phyloP scores from a whole-genome alignment of 37 sponge, comb jelly and placozoan genomes.

The Oscarella lobularis region DNA sequence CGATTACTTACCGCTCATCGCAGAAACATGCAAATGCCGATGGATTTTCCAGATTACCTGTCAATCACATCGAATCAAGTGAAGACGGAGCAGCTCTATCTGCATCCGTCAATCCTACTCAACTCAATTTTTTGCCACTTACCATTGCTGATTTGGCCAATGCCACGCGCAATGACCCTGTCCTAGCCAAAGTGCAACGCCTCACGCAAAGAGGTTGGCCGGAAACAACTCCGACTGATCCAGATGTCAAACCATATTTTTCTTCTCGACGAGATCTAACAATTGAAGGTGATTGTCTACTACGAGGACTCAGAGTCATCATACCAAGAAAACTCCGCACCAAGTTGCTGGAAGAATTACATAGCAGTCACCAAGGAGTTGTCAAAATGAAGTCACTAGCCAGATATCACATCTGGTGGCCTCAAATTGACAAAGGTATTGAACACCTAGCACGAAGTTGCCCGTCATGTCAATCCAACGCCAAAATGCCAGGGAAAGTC shows the following conservation, averaged over 20 bases:
- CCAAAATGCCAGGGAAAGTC: not conserved
- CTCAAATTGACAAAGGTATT: not conserved
- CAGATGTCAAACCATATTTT: not conserved
- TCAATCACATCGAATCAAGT: no score
- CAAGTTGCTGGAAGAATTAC: not conserved
- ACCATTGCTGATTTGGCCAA: not conserved
- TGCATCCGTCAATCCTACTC: not conserved
- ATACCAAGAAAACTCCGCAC: not conserved
- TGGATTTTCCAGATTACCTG: no score
- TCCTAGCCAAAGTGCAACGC: not conserved
- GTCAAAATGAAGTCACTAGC: not conserved
- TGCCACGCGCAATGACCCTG: not conserved
- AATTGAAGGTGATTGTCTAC: not conserved
- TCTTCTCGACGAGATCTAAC: not conserved
- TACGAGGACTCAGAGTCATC: not conserved
- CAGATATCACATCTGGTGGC: not conserved
- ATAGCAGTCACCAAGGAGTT: not conserved
- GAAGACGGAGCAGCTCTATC: no score
- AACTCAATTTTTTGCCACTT: not conserved
- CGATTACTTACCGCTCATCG: no score
- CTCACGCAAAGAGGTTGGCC: not conserved
- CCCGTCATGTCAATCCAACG: not conserved
- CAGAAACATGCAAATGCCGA: no score
- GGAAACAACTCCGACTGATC: not conserved
- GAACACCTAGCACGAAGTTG: not conserved